These are phyloP conservation scores for Drosophila cognata DNA, from an alignment of 2,888 invertebrate genomes.

Conservation along the genomic window DNA sequence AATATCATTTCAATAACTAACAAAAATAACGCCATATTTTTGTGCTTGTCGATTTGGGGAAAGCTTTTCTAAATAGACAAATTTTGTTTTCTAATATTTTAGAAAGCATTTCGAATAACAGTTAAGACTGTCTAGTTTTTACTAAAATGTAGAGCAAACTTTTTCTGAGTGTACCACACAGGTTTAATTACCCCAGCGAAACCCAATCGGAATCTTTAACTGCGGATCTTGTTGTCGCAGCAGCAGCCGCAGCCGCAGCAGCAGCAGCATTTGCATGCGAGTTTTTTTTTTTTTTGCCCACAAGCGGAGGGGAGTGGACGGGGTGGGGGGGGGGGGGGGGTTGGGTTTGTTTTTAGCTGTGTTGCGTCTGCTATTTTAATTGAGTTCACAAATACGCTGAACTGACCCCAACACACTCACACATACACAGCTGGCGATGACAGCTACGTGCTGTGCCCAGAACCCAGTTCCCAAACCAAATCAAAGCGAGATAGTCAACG, in stretches of 20 bases:
- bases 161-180: conserved; percentile 29
- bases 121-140: background rate
- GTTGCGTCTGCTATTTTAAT: conserved; percentile 73
- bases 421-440: conserved; percentile 70
- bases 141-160: background rate
- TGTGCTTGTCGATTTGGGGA: background rate
- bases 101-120: background rate
- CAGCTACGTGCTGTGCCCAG: conserved; percentile 70
- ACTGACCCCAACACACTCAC: conserved; percentile 42
- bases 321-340: background rate
- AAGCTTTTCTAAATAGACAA: background rate
- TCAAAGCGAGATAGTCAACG: conserved; percentile 15
- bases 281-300: conserved; percentile 6
- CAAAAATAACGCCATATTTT: background rate
- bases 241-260: conserved; percentile 19
- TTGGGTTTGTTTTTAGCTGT: conserved; percentile 1
- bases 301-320: too few species aligned
- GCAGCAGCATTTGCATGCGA: conserved; percentile 55
- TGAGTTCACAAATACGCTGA: conserved; percentile 72
- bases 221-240: conserved; percentile 7
- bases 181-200: conserved; percentile 70
- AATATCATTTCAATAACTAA: background rate
- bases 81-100: background rate
- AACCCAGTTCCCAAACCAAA: background rate
- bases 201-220: conserved; percentile 51